Percentiles rank a stretch among this genome's conserved stretches.
phyloP scores from a whole-genome alignment of 1,140 invertebrate genomes.

The Ceratosolen solmsi region DNA sequence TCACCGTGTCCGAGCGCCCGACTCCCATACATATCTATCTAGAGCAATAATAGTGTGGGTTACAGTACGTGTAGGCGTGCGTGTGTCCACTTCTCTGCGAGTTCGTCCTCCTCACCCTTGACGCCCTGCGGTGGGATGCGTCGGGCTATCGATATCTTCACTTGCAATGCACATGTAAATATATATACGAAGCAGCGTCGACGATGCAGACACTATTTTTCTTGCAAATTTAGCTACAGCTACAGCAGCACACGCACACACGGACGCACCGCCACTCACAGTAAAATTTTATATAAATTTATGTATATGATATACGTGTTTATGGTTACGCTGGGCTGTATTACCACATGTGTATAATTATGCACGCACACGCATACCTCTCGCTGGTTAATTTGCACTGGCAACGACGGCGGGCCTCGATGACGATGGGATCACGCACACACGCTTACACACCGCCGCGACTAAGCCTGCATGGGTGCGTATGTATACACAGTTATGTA shows the following conservation, averaged over 20 bases:
- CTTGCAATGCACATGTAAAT: not conserved
- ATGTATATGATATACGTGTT: not conserved
- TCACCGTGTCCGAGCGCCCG: not conserved
- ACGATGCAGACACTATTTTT: conserved; percentile 7
- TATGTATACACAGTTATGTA: not conserved
- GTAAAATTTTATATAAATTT: not conserved
- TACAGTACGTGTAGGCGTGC: not conserved
- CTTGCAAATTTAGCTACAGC: not conserved
- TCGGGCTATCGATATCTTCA: not conserved
- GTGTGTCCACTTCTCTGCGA: not conserved
- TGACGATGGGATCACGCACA: not conserved
- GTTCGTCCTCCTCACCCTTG: not conserved
- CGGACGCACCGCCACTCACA: not conserved
- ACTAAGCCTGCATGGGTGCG: not conserved
- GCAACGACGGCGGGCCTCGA: not conserved
- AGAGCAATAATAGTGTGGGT: not conserved
- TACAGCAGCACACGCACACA: not conserved
- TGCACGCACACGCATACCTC: not conserved
- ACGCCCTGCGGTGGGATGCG: not conserved
- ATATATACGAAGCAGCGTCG: not conserved
- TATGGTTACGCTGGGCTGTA: not conserved
- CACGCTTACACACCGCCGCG: not conserved
- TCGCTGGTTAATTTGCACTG: not conserved
- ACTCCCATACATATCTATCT: not conserved
- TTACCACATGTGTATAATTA: not conserved